Base-by-base conservation (phyloP, 2,888 invertebrate species). In the Pharmacophagus antenor region DNA sequence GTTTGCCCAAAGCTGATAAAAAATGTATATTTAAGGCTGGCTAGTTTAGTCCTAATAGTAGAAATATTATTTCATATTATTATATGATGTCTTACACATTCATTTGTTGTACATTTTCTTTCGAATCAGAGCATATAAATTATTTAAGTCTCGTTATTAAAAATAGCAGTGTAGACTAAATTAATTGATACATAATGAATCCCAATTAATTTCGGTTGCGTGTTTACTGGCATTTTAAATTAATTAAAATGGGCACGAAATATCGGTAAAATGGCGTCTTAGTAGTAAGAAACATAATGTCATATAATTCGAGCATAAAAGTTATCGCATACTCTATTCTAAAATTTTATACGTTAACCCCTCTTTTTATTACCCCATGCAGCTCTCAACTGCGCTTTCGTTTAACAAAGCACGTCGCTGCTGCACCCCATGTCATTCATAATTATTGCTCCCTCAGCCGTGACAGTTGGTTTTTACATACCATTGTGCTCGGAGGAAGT, bases 401-500 rank as follows among this genome's bases (percentile, higher is more conserved):
- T 37, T 27, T 56, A 25, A 42, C 62, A 51, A 58, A 51, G 46
- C 61, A 47, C 20, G 77, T 74, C 77, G 76, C 70, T 76, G 58
- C 64, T 76, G 58, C 64, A 61, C 58, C 65, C 67, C 63, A 61
- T 63, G 63, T 67, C 65, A 65, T 67, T 68, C 66, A 67, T 62
- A 63, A 67, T 68, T 68, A 67, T 67, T 62, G 63, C 62, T 65
- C 61, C 67, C 67, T 67, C 69, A 67, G 63, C 67, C 69, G 60
- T 65, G 65, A 71, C 73, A 72, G 73, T 71, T 76, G 77, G 71
- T 76, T 87, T 83, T 84, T 78, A 78, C 80, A 76, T 83, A 79
- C 77, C 74, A 84, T 87, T 87, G 87, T 88, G 70, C 75, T 70
- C 67, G 69, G 76, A 82, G 86, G 86, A 88, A 88, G 81, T 75